Evolutionary conservation across 2,888 invertebrate species (phyloP), one percentile per base, ranked within the genome.

Genomic region (Aphidius colemani): DNA sequence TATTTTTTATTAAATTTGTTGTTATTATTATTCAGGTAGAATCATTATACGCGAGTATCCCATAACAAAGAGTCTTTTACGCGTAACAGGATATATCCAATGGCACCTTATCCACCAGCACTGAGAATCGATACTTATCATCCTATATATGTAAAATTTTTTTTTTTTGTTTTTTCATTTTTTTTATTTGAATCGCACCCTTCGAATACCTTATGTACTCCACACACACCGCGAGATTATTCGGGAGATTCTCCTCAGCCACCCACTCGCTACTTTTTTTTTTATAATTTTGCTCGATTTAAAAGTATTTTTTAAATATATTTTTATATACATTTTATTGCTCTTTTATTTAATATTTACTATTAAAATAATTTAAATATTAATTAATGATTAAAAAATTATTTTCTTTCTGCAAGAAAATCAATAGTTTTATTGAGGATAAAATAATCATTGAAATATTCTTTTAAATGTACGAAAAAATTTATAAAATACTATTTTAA

Each of bases 121-220:
- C 55, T 58, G 63, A 57, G 66, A 69, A 69, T 69, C 69, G 69
- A 68, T 67, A 68, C 67, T 67, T 67, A 69, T 69, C 68, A 68
- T 61, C 53, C 63, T 58, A 61, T 60, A 50, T 55, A 50, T 49
- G 41, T 53, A 45, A 58, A 43, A 45, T 62, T 60, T 59, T 9
- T 46, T 30, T 56, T 43, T 41, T 49, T 53, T 53, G 44, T 46
- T 53, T 62, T 61, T 48, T 66, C 30, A 49, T 59, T 45, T 9
- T 46, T 57, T 57, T 30, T 30, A 39, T 13, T 30, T 43, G 53
- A 39, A 55, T 50, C 6, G 13, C 59, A 59, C 58, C 50, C 49
- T 41, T 50, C 7, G 13, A 18, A 18, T 45, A 57, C 45, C 46
- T 57, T 30, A 30, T 30, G 5, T 30, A 30, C 30, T 57, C 7